Base-by-base conservation (phyloP, 2,113 vertebrate genomes). In the Orthonyx spaldingii region DNA sequence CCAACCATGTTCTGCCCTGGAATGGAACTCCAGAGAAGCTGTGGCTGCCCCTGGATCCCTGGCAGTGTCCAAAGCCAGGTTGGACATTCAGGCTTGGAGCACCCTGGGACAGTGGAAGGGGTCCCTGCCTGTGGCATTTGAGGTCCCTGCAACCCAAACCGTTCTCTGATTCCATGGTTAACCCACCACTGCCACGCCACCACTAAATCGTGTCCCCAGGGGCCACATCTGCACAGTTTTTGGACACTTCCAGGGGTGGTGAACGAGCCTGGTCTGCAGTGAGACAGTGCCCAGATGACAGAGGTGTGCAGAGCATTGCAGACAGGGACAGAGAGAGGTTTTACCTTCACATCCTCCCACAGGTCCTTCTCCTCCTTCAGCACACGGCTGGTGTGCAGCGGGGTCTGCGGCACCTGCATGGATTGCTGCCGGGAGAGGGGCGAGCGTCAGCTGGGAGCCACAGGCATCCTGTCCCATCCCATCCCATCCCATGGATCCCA, bases 321-420 rank as follows among this genome's bases (percentile, higher is more conserved):
- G 56, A 4, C 16, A 33, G 37, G 24, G 10, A 21, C 1, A 1
- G 22, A 13, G 30, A 22, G 53, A 77, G 71, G 33, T 46, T 98
- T 98, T 83, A 99, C 99, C 99, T 99, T 99, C 85, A 99, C 98
- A 9, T 99, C 99, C 87, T 99, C 99, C 99, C 99, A 99, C 22
- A 98, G 96, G 42, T 99, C 99, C 92, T 98, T 99, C 96, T 99
- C 99, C 95, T 99, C 99, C 89, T 99, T 99, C 76, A 99, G 97
- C 90, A 99, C 99, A 8, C 99, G 98, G 89, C 99, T 99, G 96
- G 99, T 99, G 97, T 99, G 99, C 89, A 99, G 98, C 1, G 99
- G 99, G 19, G 99, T 99, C 97, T 99, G 99, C 8, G 99, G 99
- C 84, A 99, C 98, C 96, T 99, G 98, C 97, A 98, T 99, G 20